Evolutionary conservation across 2,888 invertebrate species (phyloP), one percentile per base, ranked within the genome.

Genomic region (Philaethria dido): DNA sequence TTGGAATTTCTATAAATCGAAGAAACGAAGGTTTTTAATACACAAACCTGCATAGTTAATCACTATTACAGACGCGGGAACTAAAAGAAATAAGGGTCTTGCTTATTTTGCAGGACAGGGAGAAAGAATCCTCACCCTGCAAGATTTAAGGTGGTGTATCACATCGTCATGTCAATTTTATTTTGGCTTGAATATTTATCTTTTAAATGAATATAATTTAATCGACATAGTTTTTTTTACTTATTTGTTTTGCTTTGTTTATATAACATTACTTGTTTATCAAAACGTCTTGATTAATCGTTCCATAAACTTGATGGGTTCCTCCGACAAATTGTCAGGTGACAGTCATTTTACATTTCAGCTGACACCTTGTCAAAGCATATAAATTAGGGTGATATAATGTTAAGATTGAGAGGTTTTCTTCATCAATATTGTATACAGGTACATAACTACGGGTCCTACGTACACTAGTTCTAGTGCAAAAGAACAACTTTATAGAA

Each of bases 261-360:
- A 39, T 22, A n/a, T n/a, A 29, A 29, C 11, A 39, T 36, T 55
- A 42, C n/a, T 16, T 25, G 11, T 42, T 16, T 16, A 33, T 42
- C 25, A 25, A 13, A 57, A 42, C n/a, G 29, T 6, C 9, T 5
- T 47, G 33, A 48, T 62, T 48, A 62, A 50, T 48, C 20, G 36
- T 44, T 22, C 48, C 48, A 62, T 50, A n/a, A 36, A 20, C 62
- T 39, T 62, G 29, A 36, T 62, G 22, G 47, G 11, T 39, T 39
- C 29, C 55, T 54, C 25, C 16, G 50, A 59, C 42, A 45, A 39
- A 39, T 50, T 64, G 64, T 64, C 64, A 59, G 36, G 57, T 64
- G 64, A 48, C 59, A 59, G 45, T 57, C 47, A 64, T 50, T 62
- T 62, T 50, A 22, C 42, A 48, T 45, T 59, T 59, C 9, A 59